A percentile compares a stretch with the other conserved stretches of the same genome.
phyloP scores from a whole-genome alignment of 1,140 invertebrate genomes.

The Cyclargus thomasi region DNA sequence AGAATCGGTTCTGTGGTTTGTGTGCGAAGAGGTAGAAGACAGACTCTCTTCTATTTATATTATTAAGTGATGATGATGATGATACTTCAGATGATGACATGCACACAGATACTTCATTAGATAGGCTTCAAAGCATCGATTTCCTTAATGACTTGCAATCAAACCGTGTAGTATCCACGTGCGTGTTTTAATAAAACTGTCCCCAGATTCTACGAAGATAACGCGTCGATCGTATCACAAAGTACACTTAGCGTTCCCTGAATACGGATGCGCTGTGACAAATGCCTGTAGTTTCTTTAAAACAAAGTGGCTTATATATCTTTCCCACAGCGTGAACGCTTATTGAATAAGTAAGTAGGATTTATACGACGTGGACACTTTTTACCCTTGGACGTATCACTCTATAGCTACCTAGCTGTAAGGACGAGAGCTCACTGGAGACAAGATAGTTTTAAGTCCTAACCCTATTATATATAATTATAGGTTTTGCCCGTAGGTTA shows the following conservation, averaged over 20 bases:
- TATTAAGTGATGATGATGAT: too few species aligned
- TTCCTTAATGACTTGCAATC: not conserved
- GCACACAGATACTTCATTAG: not conserved
- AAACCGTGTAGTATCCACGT: constrained; percentile 3
- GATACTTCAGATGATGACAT: too few species aligned
- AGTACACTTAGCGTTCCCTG: constrained; percentile 36
- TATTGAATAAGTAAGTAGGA: constrained; percentile 61
- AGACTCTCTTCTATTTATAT: too few species aligned
- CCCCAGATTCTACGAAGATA: not conserved
- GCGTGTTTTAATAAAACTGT: constrained; percentile 5
- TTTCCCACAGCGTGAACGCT: constrained; percentile 56
- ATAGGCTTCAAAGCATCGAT: not conserved
- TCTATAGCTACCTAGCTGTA: not conserved
- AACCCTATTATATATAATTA: too few species aligned
- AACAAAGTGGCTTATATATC: constrained; percentile 61
- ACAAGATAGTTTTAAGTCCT: too few species aligned
- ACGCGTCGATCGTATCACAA: constrained; percentile 19
- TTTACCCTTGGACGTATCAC: constrained; percentile 20
- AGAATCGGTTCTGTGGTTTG: too few species aligned
- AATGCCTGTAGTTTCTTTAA: constrained; percentile 57
- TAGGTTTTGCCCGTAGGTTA: too few species aligned
- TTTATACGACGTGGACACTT: constrained; percentile 36
- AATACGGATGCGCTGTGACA: constrained; percentile 55
- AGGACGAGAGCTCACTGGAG: not conserved
- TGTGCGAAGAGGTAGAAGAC: too few species aligned